Evolutionary conservation across 2,888 invertebrate genomes (phyloP).

Genomic region (Thysanoteuthis rhombus): DNA sequence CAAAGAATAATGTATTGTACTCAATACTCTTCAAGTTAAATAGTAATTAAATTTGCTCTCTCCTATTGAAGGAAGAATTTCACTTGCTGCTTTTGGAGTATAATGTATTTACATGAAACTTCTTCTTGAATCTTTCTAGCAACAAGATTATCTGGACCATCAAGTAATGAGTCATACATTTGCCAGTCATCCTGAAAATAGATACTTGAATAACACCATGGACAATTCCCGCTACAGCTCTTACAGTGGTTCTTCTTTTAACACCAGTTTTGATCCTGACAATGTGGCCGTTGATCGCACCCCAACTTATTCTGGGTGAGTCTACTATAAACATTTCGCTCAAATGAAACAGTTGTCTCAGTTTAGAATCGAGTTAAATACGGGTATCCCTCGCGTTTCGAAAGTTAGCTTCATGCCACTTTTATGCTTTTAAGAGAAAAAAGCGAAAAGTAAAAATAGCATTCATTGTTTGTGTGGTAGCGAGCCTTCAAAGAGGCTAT

Average conservation of each 20-base stretch:
- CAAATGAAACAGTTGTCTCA: background rate
- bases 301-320: constrained; percentile 73
- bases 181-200: constrained; percentile 48
- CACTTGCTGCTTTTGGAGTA: background rate
- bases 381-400: too few relatives aligned
- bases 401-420: too few relatives aligned
- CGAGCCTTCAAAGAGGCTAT: too few relatives aligned
- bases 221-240: constrained; percentile 53
- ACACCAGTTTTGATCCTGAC: constrained; percentile 72
- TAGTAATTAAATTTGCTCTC: too few relatives aligned
- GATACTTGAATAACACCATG: constrained; percentile 42
- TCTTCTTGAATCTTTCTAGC: background rate
- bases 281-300: constrained; percentile 73
- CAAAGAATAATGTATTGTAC: too few relatives aligned
- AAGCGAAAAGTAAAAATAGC: too few relatives aligned
- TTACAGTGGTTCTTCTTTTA: constrained; percentile 66
- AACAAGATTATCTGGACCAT: constrained; percentile 61
- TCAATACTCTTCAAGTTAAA: too few relatives aligned
- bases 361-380: background rate
- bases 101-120: background rate
- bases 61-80: too few relatives aligned
- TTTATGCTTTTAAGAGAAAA: too few relatives aligned
- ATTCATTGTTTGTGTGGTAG: too few relatives aligned
- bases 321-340: constrained; percentile 37
- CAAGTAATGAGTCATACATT: constrained; percentile 55